These are phyloP conservation scores for Craseonycteris thonglongyai DNA, from an alignment of 2,113 vertebrate species.

Conservation along the genomic window DNA sequence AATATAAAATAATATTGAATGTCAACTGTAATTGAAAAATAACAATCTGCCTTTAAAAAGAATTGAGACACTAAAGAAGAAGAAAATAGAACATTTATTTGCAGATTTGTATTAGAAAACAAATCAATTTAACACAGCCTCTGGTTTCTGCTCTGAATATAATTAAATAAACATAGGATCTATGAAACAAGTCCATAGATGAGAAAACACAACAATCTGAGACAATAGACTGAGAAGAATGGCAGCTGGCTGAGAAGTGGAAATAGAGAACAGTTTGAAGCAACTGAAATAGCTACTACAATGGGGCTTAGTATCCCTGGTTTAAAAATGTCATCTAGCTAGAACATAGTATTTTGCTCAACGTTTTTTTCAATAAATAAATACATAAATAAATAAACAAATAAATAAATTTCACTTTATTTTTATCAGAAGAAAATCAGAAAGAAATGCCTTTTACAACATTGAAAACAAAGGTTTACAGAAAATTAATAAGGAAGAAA, in stretches of 20 bases:
- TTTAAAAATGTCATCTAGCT: not conserved
- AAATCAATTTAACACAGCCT: not conserved
- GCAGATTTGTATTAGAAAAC: not conserved
- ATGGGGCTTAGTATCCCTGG: not conserved
- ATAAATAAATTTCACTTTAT: no score
- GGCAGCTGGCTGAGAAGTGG: not conserved
- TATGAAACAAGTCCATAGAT: not conserved
- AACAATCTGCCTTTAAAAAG: no score
- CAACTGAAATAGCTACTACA: not conserved
- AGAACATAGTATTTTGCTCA: not conserved
- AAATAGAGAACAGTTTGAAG: not conserved
- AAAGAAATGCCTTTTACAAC: not conserved
- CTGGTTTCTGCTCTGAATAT: not conserved
- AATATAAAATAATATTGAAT: no score
- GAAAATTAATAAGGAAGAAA: not conserved
- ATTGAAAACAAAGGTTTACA: not conserved
- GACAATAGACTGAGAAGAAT: not conserved
- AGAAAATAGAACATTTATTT: not conserved
- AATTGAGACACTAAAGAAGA: no score
- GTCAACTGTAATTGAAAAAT: no score
- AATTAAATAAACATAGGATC: not conserved
- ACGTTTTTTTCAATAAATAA: no score
- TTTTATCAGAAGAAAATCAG: not conserved
- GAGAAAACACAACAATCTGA: slow-evolving; percentile 30
- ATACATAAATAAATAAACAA: no score